A percentile compares a stretch with the other conserved stretches of the same genome.
phyloP scores from a whole-genome alignment of 2,797 vertebrate genomes.

The Tokudaia muenninki region DNA sequence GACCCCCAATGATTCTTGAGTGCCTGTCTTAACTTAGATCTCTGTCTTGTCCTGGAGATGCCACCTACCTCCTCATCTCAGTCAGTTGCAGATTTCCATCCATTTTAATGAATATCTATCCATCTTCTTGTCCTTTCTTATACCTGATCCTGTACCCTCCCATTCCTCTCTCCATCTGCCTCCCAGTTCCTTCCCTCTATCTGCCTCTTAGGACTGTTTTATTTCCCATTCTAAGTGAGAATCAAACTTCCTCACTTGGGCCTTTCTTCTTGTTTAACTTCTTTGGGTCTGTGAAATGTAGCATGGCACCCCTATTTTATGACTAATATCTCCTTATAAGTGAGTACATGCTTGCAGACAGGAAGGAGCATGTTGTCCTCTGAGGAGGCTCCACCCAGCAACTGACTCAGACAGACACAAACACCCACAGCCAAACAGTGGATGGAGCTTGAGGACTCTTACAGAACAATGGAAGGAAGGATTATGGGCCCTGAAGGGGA shows the following conservation, averaged over 20 bases:
- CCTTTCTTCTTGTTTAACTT: background rate
- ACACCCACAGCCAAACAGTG: background rate
- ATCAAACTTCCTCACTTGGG: background rate
- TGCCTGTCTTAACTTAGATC: too few species aligned
- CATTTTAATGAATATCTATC: too few species aligned
- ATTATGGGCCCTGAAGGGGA: background rate
- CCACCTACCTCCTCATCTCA: too few species aligned
- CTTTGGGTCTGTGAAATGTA: background rate
- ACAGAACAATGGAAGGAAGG: background rate
- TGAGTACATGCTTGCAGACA: background rate
- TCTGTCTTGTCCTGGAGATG: too few species aligned
- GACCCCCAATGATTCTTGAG: too few species aligned
- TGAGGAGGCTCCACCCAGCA: background rate
- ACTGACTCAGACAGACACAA: background rate
- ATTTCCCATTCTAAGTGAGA: background rate
- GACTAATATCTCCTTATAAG: background rate
- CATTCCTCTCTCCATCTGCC: background rate
- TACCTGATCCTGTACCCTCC: too few species aligned
- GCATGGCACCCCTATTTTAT: background rate
- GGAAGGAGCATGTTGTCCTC: background rate
- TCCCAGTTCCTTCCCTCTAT: background rate
- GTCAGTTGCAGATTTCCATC: too few species aligned
- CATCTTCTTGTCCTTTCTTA: too few species aligned
- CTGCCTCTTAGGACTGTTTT: background rate
- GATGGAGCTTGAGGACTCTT: background rate